Base-by-base conservation (phyloP, 2,888 invertebrate species). In the Dicranocentrus wangi region DNA sequence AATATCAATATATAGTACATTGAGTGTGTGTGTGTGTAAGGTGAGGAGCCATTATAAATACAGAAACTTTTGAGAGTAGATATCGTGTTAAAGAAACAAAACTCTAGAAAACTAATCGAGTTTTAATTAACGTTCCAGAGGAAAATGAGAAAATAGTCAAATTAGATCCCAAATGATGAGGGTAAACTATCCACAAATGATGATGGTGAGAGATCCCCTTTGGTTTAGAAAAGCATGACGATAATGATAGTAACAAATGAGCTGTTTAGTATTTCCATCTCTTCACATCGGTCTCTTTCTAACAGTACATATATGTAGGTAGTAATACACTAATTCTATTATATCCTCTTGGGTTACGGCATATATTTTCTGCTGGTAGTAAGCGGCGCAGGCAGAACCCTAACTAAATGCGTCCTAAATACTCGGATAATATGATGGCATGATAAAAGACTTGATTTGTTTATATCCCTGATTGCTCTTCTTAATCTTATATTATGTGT, bases 51-150 rank as follows among this genome's bases (percentile, higher is more conserved):
- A n/a, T n/a, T n/a, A n/a, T n/a, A n/a, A n/a, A n/a, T n/a, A n/a
- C n/a, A n/a, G n/a, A n/a, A n/a, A n/a, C n/a, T n/a, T n/a, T n/a
- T n/a, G n/a, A n/a, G n/a, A n/a, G n/a, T n/a, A n/a, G n/a, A n/a
- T n/a, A n/a, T n/a, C n/a, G n/a, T n/a, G n/a, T n/a, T n/a, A n/a
- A n/a, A n/a, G n/a, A n/a, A n/a, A n/a, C n/a, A n/a, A n/a, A n/a
- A n/a, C n/a, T n/a, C n/a, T 10, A 15, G 58, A 25, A 72, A 72
- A 65, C 73, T 75, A 75, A 75, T 75, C 73, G 73, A 75, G 63
- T 75, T 75, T 75, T 75, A 75, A 75, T 75, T 75, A 75, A 63
- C 72, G 73, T 75, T 75, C 55, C 73, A 75, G 65, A 63, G 51
- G 51, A 51, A 72, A 61, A 61, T 63, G 63, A 72, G 63, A 71